Conservation (phyloP, 1,140 invertebrate species). For the Belonocnema kinseyi region DNA sequence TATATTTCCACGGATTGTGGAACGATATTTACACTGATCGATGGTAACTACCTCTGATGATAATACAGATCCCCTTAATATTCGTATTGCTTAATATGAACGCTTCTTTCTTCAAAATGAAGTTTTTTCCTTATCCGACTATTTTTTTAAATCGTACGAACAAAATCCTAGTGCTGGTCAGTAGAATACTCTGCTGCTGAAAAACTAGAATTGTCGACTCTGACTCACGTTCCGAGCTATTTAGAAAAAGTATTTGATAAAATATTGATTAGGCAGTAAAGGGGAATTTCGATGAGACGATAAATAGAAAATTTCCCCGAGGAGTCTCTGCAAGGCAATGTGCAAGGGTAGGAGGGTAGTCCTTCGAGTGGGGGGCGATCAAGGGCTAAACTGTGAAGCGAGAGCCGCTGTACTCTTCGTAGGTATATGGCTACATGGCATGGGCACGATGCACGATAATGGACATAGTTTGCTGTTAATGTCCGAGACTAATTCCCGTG, state of each 20-base stretch:
- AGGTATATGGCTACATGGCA: constrained; percentile 5
- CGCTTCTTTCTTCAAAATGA: too few relatives aligned
- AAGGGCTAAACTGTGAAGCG: constrained; percentile 34
- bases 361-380: constrained; percentile 16
- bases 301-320: constrained; percentile 30
- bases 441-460: constrained; percentile 66
- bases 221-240: background rate
- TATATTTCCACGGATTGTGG: too few relatives aligned
- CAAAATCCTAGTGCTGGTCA: too few relatives aligned
- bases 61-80: too few relatives aligned
- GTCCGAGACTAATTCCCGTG: constrained; percentile 77
- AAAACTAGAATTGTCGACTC: background rate
- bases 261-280: constrained; percentile 23
- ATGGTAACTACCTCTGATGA: too few relatives aligned
- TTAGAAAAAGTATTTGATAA: constrained; percentile 15
- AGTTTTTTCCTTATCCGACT: too few relatives aligned
- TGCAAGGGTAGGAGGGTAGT: background rate
- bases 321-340: constrained; percentile 3
- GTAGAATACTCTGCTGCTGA: too few relatives aligned
- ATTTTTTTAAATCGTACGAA: too few relatives aligned
- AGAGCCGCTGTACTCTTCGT: constrained; percentile 47
- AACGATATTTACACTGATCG: too few relatives aligned
- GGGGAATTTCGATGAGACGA: constrained; percentile 18
- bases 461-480: constrained; percentile 76
- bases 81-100: too few relatives aligned